Percentiles rank a stretch among this genome's conserved stretches.
Evolutionary conservation across 2,113 vertebrate genomes (phyloP).

Genomic region (Paracanthobrama guichenoti): DNA sequence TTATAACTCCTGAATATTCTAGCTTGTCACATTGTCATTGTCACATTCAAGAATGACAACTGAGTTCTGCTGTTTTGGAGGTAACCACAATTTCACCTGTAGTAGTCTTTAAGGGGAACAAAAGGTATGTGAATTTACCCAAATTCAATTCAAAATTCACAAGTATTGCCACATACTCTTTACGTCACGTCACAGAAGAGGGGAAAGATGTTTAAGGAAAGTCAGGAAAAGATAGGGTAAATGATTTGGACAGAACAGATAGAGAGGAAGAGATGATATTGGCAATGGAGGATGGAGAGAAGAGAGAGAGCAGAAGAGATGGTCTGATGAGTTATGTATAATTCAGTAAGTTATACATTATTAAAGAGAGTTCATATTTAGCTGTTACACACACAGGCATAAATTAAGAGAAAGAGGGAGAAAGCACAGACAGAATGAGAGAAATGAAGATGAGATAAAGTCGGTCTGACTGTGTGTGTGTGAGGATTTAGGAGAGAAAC

Average conservation of each 20-base stretch:
- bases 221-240: background rate
- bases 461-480: background rate
- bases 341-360: slow-evolving; percentile 55
- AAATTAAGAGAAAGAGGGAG: slow-evolving; percentile 42
- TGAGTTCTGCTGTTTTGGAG: background rate
- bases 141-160: background rate
- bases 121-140: background rate
- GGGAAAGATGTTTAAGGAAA: background rate
- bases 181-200: background rate
- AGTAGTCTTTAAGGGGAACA: background rate
- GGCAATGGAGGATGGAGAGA: slow-evolving; percentile 2
- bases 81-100: background rate
- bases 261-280: background rate
- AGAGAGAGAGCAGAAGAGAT: slow-evolving; percentile 22
- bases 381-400: slow-evolving; percentile 56
- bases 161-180: background rate
- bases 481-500: slow-evolving; percentile 14
- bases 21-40: background rate
- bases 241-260: background rate
- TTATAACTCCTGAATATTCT: background rate
- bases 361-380: slow-evolving; percentile 57
- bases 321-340: slow-evolving; percentile 50
- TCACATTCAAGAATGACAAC: background rate
- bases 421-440: slow-evolving; percentile 7
- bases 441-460: slow-evolving; percentile 13